A percentile compares a stretch with the other conserved stretches of the same genome.
Evolutionary conservation across 2,797 vertebrate genomes (phyloP).

Genomic region (Molossus molossus): DNA sequence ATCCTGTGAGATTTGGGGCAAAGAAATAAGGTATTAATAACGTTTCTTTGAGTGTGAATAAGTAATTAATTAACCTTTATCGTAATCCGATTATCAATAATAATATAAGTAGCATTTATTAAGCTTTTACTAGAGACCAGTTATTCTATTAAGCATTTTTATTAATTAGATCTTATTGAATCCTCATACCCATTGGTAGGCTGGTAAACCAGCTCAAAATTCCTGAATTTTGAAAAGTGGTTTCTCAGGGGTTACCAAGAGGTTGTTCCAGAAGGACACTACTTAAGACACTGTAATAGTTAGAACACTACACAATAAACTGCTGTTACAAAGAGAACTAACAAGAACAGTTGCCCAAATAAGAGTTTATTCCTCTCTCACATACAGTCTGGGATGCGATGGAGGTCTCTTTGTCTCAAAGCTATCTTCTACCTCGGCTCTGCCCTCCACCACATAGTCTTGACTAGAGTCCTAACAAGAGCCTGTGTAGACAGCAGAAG

Average conservation of each 20-base stretch:
- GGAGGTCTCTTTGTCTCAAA: background rate
- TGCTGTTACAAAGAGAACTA: background rate
- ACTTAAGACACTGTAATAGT: background rate
- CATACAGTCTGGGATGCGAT: background rate
- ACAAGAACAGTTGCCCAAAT: background rate
- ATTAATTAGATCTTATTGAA: conserved; percentile 15
- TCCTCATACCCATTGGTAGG: background rate
- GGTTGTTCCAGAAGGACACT: background rate
- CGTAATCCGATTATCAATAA: background rate
- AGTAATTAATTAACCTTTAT: background rate
- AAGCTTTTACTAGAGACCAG: background rate
- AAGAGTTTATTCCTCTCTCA: background rate
- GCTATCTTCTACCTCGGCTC: background rate
- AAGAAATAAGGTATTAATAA: background rate
- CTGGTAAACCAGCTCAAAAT: background rate
- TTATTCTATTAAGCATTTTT: background rate
- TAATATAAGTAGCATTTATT: background rate
- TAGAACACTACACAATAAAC: background rate
- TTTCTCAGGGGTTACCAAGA: background rate
- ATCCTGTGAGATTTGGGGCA: background rate
- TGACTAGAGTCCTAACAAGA: background rate
- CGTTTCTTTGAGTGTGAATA: background rate
- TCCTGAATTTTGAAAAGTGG: background rate
- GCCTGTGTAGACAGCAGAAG: background rate
- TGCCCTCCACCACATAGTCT: background rate